These are phyloP conservation scores for Bombyx huttoni DNA, from an alignment of 2,888 invertebrate genomes.

Conservation along the genomic window DNA sequence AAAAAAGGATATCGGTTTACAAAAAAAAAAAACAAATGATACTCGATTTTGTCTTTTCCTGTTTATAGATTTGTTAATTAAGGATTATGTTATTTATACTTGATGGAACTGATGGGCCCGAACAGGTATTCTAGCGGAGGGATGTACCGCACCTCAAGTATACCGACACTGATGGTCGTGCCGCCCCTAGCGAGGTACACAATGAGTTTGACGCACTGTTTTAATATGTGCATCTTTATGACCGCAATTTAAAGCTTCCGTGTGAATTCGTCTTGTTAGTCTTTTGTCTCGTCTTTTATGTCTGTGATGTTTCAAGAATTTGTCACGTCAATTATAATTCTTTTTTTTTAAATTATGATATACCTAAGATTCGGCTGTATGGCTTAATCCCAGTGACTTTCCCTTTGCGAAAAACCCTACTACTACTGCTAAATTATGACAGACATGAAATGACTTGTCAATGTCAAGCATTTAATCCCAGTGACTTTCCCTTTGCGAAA, in stretches of 20 bases:
- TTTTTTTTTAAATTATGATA: no score
- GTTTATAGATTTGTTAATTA: neutral
- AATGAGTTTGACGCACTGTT: slow-evolving; percentile 43
- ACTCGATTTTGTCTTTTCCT: neutral
- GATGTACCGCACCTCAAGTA: slow-evolving; percentile 92
- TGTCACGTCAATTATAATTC: neutral
- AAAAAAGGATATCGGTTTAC: no score
- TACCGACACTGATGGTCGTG: slow-evolving; percentile 85
- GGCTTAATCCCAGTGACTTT: no score
- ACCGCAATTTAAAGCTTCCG: slow-evolving; percentile 22
- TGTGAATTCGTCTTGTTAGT: neutral
- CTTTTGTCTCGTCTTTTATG: slow-evolving; percentile 3
- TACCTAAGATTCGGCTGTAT: no score
- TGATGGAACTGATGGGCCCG: slow-evolving; percentile 31
- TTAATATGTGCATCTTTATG: slow-evolving; percentile 31
- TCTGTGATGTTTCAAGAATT: neutral
- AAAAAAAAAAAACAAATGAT: neutral
- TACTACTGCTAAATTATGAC: no score
- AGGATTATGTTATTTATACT: neutral
- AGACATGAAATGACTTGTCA: no score
- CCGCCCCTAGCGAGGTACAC: slow-evolving; percentile 80
- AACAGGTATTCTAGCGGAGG: slow-evolving; percentile 76
- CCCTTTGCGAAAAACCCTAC: no score
- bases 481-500: no score
- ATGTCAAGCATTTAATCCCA: no score